Base-by-base conservation (phyloP, 2,888 invertebrate genomes). In the Drosophila flavopinicola region DNA sequence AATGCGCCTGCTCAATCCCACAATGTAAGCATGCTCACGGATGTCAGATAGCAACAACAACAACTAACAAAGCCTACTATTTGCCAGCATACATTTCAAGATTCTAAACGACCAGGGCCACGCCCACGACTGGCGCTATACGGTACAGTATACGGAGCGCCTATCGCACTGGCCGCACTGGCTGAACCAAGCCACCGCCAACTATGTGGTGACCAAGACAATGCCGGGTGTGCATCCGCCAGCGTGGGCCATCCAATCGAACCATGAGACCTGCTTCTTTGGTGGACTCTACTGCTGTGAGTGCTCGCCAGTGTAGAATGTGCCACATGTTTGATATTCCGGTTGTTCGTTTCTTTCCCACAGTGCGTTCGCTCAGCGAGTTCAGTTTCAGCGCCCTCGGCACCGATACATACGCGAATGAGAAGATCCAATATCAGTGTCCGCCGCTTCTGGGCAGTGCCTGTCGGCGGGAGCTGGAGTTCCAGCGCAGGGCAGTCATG, bases 91-190 rank as follows among this genome's bases (percentile, higher is more conserved):
- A 13, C 92, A 93, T 80, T 95, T 95, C 82, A 92, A 92, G 69
- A 93, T 95, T 38, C 90, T 93, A 1, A 90, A 92, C 0, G 95
- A 95, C 87, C 92, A 92, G 66, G 94, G 94, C 2, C 93, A 94
- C 86, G 93, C 93, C 75, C 93, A 94, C 42, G 93, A 94, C 74
- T 95, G 95, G 95, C 93, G 93, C 73, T 95, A 95, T 84, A 92
- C 93, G 0, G 94, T 93, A 0, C 88, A 92, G 63, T 95, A 95
- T 79, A 93, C 85, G 3, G 95, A 95, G 86, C 91, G 92, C 71
- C 91, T 95, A 38, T 93, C 94, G 1, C 93, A 94, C 65, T 92
- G 94, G 91, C 95, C 95, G 0, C 92, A 93, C 76, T 92, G 94
- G 77, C 88, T 92, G 53, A 94, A 94, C 85, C 88, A 88, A 15